Percentiles rank a stretch among this genome's conserved stretches.
Evolutionary conservation across 2,797 vertebrate genomes (phyloP).

Genomic region (Stomatorhinus walkeri): DNA sequence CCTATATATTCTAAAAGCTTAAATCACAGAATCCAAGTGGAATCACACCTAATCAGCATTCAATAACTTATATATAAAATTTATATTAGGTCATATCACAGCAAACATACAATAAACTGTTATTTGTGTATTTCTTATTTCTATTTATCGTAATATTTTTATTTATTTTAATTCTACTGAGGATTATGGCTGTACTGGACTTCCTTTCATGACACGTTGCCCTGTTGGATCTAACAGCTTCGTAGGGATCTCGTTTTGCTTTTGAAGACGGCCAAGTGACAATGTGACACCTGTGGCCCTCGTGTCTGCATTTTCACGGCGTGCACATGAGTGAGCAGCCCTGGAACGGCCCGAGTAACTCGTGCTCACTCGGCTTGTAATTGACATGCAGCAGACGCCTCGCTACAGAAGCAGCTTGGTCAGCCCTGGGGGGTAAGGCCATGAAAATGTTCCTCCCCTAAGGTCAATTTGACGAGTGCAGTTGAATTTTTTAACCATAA

Average conservation of each 20-base stretch:
- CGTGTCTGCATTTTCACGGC: neutral
- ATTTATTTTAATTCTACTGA: neutral
- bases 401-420: neutral
- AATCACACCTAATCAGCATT: neutral
- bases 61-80: neutral
- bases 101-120: neutral
- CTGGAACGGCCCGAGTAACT: neutral
- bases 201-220: neutral
- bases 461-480: neutral
- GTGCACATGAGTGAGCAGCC: neutral
- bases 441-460: conserved; percentile 3
- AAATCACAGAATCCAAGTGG: neutral
- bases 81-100: neutral
- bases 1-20: neutral
- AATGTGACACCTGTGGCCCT: neutral
- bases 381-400: neutral
- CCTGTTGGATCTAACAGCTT: neutral
- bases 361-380: neutral
- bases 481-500: neutral
- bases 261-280: neutral
- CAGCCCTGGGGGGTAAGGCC: conserved; percentile 5
- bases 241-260: neutral
- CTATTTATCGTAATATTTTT: neutral
- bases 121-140: neutral
- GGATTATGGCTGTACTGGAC: neutral